A percentile compares a stretch with the other conserved stretches of the same genome.
Conservation (phyloP, 2,797 vertebrate genomes). For the Ateles fusciceps region DNA sequence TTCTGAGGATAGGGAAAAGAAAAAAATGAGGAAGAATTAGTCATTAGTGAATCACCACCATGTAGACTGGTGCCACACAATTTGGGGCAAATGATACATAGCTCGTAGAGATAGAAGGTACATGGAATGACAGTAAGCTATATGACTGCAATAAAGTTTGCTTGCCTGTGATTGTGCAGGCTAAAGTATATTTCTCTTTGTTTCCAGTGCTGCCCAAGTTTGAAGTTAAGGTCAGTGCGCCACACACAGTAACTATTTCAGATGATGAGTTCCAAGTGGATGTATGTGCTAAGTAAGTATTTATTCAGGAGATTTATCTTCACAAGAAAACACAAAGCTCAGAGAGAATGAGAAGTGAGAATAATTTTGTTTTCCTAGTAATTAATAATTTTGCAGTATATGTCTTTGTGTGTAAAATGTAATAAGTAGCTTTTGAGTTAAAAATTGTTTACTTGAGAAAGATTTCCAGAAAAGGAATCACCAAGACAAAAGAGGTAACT, state of each 20-base stretch:
- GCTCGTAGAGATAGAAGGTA: background rate
- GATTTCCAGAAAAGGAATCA: background rate
- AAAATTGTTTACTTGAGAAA: slow-evolving; percentile 22
- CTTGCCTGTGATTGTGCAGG: background rate
- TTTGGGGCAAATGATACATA: background rate
- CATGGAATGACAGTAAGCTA: background rate
- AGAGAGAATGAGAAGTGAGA: background rate
- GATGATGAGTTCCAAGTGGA: slow-evolving; percentile 76
- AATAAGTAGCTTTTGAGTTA: background rate
- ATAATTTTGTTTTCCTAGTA: slow-evolving; percentile 16
- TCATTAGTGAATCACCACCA: background rate
- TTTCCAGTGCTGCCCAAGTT: slow-evolving; percentile 81
- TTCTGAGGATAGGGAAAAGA: background rate
- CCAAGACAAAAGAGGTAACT: background rate
- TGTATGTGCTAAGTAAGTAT: slow-evolving; percentile 80
- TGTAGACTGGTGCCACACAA: background rate
- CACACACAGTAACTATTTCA: slow-evolving; percentile 76
- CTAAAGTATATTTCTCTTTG: slow-evolving; percentile 21
- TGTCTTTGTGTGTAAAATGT: background rate
- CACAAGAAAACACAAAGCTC: background rate
- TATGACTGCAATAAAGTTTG: background rate
- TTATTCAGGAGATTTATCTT: background rate
- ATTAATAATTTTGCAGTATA: background rate
- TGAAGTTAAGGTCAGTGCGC: slow-evolving; percentile 75
- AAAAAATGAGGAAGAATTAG: background rate